Evolutionary conservation across 2,113 vertebrate genomes (phyloP), one percentile per base, ranked within the genome.

Genomic region (Clarias magur): DNA sequence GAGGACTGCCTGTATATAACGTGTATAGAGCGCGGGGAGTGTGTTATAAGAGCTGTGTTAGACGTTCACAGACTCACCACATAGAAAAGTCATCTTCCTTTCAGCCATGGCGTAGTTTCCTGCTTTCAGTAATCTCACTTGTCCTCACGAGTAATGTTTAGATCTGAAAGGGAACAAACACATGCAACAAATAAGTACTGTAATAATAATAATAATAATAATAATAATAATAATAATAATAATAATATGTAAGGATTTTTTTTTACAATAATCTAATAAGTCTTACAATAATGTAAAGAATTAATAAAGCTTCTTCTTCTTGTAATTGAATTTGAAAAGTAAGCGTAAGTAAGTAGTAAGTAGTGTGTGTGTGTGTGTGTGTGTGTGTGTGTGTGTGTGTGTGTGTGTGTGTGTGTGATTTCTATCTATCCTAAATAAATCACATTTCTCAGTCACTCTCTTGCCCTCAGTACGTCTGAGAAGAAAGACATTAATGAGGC

Each of bases 1-100:
- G 6, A 48, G 4, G 42, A 48, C 42, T 48, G 0, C 42, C 42
- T 48, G 42, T 48, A 48, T 48, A 48, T 48, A 48, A 7, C 5
- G 75, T 16, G 30, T 72, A 2, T 21, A 21, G 16, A 72, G 0
- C 25, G 9, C 25, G 16, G 16, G 3, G 38, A 59, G 57, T 12
- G 21, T 68, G 53, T 79, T 42, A 11, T 42, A 38, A 72, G 17
- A 8, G 25, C 0, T 56, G 23, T 27, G 75, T 87, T 12, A 83
- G 78, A 93, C 84, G 83, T 59, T 86, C 23, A 60, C n/a, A 54
- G 89, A 90, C 94, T 95, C 93, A 95, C 95, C 94, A 94, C 93
- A 94, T 91, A 92, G 92, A 94, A 93, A 94, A 94, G 92, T 84
- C 92, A 95, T 95, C 92, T 94, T 95, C 90, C 91, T 86, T 88